Base-by-base conservation (phyloP, 1,140 invertebrate genomes). In the Leptonema lineaticorne region DNA sequence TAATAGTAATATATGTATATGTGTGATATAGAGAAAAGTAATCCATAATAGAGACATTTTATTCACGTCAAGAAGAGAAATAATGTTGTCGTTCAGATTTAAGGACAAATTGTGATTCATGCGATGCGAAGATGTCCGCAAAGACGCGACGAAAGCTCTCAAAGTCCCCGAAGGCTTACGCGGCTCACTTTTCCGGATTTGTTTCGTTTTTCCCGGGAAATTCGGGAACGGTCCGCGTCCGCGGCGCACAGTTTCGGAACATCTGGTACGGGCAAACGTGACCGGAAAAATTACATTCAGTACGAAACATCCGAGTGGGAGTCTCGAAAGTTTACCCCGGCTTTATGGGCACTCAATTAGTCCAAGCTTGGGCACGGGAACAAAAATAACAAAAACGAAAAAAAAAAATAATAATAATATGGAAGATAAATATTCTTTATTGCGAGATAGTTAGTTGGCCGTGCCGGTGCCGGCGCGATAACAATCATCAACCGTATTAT, bases 281-380 rank as follows among this genome's bases (percentile, higher is more conserved):
- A 33, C 57, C 57, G 30, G 57, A 37, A 59, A 59, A 22, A 37
- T 33, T 30, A 59, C 28, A n/a, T n/a, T 16, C 48, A 26, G 24
- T 18, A 53, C 24, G 22, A 53, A 53, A 53, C 37, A 9, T 1
- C 24, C 48, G 57, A 20, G 59, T 62, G 59, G 59, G 59, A 37
- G 59, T 62, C 24, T 16, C 28, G 20, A 62, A 45, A 62, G 59
- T 62, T 62, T 62, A 45, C 59, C 50, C 1, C 56, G n/a, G 56
- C 18, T 62, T 45, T 62, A 45, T 62, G 59, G 56, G 41, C 59
- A 46, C 59, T 62, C 59, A 62, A 62, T 62, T 62, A 62, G 59
- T 45, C 8, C 1, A 27, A 14, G 14, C 16, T 6, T 7, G 4
- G 9, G 48, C 18, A 53, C 56, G 48, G 22, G 28, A 18, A 58